These are phyloP conservation scores for Pseudonaja textilis DNA, from an alignment of 2,113 vertebrate genomes.

Conservation along the genomic window DNA sequence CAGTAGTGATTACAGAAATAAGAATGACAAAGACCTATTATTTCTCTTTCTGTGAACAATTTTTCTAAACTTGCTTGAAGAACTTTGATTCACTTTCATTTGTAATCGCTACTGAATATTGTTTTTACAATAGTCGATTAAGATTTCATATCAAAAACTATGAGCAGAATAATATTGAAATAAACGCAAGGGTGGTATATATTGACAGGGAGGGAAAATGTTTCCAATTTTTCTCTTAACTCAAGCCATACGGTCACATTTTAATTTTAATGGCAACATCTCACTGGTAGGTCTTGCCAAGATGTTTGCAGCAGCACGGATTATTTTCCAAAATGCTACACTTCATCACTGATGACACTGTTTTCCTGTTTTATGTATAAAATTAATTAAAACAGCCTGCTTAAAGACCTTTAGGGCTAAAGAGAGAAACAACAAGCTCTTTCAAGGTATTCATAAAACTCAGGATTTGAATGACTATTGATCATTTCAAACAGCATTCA, in stretches of 20 bases:
- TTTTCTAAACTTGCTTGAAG: slow-evolving; percentile 46
- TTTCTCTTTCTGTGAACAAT: slow-evolving; percentile 36
- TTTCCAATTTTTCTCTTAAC: slow-evolving; percentile 47
- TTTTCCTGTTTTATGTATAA: slow-evolving; percentile 7
- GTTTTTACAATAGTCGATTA: slow-evolving; percentile 46
- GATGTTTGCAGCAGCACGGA: slow-evolving; percentile 3
- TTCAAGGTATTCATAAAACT: slow-evolving; percentile 33
- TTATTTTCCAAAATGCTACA: slow-evolving; percentile 47
- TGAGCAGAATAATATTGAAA: slow-evolving; percentile 37
- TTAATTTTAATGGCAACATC: slow-evolving; percentile 49
- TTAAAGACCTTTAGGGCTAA: slow-evolving; percentile 13
- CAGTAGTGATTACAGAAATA: slow-evolving; percentile 57
- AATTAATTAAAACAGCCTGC: slow-evolving; percentile 28
- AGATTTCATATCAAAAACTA: slow-evolving; percentile 20
- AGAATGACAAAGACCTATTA: slow-evolving; percentile 65
- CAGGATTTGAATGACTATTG: slow-evolving; percentile 38
- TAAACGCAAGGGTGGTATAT: background rate
- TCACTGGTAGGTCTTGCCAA: slow-evolving; percentile 31
- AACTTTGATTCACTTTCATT: slow-evolving; percentile 45
- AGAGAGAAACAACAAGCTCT: slow-evolving; percentile 8
- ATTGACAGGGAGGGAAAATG: slow-evolving; percentile 35
- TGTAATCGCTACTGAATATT: slow-evolving; percentile 39
- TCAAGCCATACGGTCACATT: slow-evolving; percentile 45
- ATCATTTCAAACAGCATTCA: slow-evolving; percentile 54
- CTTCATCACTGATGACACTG: slow-evolving; percentile 24